Evolutionary conservation across 53 echinoderm and acorn worm species (phyloP), one percentile per base, ranked within the genome.

Genomic region (Apostichopus leukothele): DNA sequence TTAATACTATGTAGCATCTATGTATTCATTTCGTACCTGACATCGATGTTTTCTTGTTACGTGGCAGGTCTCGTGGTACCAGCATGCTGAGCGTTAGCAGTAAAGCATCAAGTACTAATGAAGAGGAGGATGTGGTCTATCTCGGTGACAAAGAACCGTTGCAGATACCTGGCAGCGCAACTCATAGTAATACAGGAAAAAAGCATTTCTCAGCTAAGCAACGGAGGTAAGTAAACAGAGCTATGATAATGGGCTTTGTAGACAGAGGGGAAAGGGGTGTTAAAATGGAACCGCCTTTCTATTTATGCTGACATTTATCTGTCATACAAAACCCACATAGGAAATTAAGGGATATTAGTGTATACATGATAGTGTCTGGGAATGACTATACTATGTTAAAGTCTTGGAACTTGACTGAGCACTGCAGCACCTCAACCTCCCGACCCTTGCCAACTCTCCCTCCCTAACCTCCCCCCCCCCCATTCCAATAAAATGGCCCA

Each of bases 101-200:
- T 75, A 87, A 91, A 67, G 93, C 91, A 52, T 94, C 94, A 7
- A 90, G 77, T 52, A 94, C 91, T 21, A 93, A 90, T 19, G 92
- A 91, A 23, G 76, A 87, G 6, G 94, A 92, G 27, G 88, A 63
- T 10, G 60, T 91, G 73, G 91, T 96, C 5, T 95, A 92, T 79
- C 94, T 96, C 53, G 97, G 97, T 75, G 97, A 96, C 90, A 92
- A 95, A 73, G 90, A 93, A 61, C 97, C 97, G 20, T 86, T 95
- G 51, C 66, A 86, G 18, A 16, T 87, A 22, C 19, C 54, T 54
- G 55, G 55, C 53, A 55, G 55, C 23, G 18, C 5, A 52, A 5
- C 71, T 71, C 71, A 71, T 19, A 71, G n/a, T 71, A 18, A 18
- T 71, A n/a, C 89, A 50, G 79, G 83, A 39, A 76, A 85, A 52